These are phyloP conservation scores for Sabellastarte sp. DNA, from an alignment of 2,888 invertebrate species.

Conservation along the genomic window DNA sequence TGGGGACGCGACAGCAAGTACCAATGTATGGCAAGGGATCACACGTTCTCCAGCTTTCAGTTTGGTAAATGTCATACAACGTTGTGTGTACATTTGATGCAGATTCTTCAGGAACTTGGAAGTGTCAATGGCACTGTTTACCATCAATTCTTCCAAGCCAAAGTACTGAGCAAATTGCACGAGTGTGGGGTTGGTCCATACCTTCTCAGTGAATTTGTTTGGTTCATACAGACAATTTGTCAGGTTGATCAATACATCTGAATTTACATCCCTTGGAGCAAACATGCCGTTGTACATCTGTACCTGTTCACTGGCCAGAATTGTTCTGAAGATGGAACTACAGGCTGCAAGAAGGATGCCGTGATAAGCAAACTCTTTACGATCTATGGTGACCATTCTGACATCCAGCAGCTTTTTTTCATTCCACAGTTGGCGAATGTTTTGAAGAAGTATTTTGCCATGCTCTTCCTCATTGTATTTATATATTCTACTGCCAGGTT, in stretches of 20 bases:
- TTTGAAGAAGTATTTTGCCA: neutral
- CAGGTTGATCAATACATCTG: no score
- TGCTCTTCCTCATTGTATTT: neutral
- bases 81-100: neutral
- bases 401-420: neutral
- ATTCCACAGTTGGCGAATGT: neutral
- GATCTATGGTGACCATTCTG: neutral
- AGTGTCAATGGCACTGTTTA: neutral
- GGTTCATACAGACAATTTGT: no score
- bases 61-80: neutral
- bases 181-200: no score
- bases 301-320: neutral
- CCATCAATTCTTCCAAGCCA: neutral
- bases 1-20: neutral
- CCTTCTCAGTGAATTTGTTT: no score
- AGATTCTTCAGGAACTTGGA: neutral
- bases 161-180: no score
- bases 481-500: neutral
- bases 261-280: no score
- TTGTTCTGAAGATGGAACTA: neutral
- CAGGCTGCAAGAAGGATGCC: neutral
- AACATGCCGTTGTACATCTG: neutral
- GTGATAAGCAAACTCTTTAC: neutral
- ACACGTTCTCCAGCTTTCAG: neutral
- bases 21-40: neutral